Percentiles rank a stretch among this genome's conserved stretches.
phyloP scores from a whole-genome alignment of 2,888 invertebrate genomes.

The Drosophila prostipennis region DNA sequence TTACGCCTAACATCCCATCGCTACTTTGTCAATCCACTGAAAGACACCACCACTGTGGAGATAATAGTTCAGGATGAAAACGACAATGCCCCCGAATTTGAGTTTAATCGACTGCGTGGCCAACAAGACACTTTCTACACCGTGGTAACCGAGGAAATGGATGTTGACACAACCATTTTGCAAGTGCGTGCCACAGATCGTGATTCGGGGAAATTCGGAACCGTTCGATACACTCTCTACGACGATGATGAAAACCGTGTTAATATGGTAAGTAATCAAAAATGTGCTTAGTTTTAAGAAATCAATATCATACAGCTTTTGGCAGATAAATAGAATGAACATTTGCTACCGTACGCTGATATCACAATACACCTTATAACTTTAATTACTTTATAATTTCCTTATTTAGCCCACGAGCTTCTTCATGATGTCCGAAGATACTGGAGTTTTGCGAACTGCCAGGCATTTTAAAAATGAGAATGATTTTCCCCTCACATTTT shows the following conservation, averaged over 20 bases:
- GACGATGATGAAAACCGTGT: slow-evolving; percentile 82
- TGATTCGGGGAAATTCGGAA: slow-evolving; percentile 93
- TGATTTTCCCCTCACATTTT: slow-evolving; percentile 90
- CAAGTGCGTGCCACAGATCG: slow-evolving; percentile 94
- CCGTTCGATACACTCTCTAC: slow-evolving; percentile 88
- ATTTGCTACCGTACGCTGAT: too few species aligned
- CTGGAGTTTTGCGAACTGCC: slow-evolving; percentile 91
- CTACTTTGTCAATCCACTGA: slow-evolving; percentile 91
- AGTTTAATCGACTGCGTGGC: slow-evolving; percentile 87
- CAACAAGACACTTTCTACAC: slow-evolving; percentile 91
- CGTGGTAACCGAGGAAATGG: slow-evolving; percentile 90
- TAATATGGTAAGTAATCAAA: slow-evolving; percentile 64
- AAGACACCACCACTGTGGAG: slow-evolving; percentile 90
- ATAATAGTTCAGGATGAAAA: slow-evolving; percentile 94
- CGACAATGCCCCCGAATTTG: slow-evolving; percentile 94
- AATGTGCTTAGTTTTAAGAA: too few species aligned
- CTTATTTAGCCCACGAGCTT: slow-evolving; percentile 84
- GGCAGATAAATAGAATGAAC: too few species aligned
- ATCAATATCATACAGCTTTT: too few species aligned
- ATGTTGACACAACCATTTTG: slow-evolving; percentile 90
- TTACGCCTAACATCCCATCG: slow-evolving; percentile 92
- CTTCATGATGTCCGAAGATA: slow-evolving; percentile 89
- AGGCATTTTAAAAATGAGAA: slow-evolving; percentile 89
- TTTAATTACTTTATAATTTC: background rate
- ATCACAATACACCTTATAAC: background rate